A percentile compares a stretch with the other conserved stretches of the same genome.
These are phyloP conservation scores for Lordiphosa fenestrarum DNA, from an alignment of 2,888 invertebrate genomes.

Conservation along the genomic window DNA sequence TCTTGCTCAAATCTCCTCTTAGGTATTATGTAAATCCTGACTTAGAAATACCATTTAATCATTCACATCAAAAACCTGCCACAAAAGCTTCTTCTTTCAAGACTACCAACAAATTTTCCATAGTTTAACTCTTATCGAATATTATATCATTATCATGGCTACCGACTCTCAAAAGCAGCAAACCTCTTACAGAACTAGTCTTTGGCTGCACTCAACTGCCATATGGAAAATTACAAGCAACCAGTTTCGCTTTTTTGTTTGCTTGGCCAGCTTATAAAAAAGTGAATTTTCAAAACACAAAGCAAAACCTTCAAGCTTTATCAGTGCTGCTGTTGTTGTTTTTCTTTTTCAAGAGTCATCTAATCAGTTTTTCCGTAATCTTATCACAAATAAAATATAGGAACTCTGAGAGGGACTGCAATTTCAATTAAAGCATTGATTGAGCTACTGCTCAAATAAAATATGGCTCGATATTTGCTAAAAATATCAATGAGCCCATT, in stretches of 20 bases:
- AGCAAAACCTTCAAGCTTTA: conserved; percentile 17
- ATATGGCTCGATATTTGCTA: conserved; percentile 30
- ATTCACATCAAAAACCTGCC: too few relatives aligned
- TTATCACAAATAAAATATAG: conserved; percentile 23
- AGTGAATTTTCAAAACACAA: conserved; percentile 9
- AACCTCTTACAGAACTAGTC: conserved; percentile 63
- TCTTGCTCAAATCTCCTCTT: too few relatives aligned
- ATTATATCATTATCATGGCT: conserved; percentile 21
- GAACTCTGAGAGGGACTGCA: conserved; percentile 1
- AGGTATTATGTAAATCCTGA: too few relatives aligned
- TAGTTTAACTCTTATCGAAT: background rate
- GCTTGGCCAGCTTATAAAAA: conserved; percentile 19
- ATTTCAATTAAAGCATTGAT: conserved; percentile 28
- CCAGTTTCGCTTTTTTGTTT: conserved; percentile 43
- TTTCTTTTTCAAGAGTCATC: conserved; percentile 14
- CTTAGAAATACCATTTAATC: too few relatives aligned
- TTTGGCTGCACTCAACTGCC: conserved; percentile 38
- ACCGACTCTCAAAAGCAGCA: too few relatives aligned
- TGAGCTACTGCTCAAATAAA: conserved; percentile 31
- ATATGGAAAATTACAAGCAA: conserved; percentile 61
- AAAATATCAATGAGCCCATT: conserved; percentile 41
- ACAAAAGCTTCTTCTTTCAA: too few relatives aligned
- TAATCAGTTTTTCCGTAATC: conserved; percentile 30
- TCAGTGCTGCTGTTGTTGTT: background rate
- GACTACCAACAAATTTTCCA: conserved; percentile 2